These are phyloP conservation scores for Rhorus exstirpatorius DNA, from an alignment of 2,888 invertebrate species.

Conservation along the genomic window DNA sequence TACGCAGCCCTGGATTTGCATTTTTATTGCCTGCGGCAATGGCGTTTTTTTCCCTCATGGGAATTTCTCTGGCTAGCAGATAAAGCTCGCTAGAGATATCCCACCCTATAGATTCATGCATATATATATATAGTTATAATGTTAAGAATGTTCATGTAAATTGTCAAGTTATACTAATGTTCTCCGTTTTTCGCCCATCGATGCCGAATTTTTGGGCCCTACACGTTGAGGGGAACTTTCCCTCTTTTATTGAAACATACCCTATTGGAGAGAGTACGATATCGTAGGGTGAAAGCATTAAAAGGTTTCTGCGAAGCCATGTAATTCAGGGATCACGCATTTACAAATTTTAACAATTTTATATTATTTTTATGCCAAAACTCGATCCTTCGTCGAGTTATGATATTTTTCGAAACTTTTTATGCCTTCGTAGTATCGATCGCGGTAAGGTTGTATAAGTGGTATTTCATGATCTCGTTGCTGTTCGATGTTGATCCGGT, in stretches of 20 bases:
- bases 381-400: constrained; percentile 10
- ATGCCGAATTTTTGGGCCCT: constrained; percentile 9
- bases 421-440: not conserved
- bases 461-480: constrained; percentile 27
- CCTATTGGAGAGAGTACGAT: constrained; percentile 9
- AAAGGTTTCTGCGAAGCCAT: not conserved
- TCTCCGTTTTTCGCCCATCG: constrained; percentile 12
- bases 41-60: constrained; percentile 70
- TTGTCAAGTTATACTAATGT: not conserved
- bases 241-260: not conserved
- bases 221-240: constrained; percentile 19
- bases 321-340: not conserved
- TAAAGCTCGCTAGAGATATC: constrained; percentile 25
- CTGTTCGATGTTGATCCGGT: constrained; percentile 40
- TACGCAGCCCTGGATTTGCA: constrained; percentile 74
- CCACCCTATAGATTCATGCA: not conserved
- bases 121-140: not conserved
- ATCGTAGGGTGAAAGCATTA: not conserved
- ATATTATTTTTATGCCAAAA: constrained; percentile 26
- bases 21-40: constrained; percentile 73
- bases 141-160: too few relatives aligned
- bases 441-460: not conserved
- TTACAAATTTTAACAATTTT: constrained; percentile 24
- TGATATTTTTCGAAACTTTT: constrained; percentile 34
- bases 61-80: constrained; percentile 42